Evolutionary conservation across 2,113 vertebrate genomes (phyloP).

Genomic region (Archocentrus centrarchus): DNA sequence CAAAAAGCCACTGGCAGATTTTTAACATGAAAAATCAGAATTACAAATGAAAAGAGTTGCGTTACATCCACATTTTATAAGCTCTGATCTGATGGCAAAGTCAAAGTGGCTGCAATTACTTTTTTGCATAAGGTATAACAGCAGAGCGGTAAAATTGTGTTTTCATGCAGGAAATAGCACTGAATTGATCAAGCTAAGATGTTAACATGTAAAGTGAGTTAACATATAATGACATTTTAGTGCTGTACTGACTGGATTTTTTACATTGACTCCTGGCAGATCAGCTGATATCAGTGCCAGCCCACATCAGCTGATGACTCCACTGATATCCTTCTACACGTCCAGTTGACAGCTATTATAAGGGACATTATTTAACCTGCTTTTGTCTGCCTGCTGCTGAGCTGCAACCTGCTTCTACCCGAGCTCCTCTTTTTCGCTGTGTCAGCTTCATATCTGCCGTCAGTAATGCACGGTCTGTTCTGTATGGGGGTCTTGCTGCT

Average conservation of each 20-base stretch:
- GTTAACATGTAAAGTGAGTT: background rate
- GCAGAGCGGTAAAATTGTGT: background rate
- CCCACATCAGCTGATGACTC: background rate
- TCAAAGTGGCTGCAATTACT: background rate
- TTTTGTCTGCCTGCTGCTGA: background rate
- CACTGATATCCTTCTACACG: background rate
- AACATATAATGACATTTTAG: background rate
- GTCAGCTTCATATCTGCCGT: conserved; percentile 5
- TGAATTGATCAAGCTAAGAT: background rate
- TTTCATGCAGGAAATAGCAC: background rate
- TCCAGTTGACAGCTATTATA: background rate
- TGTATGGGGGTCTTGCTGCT: background rate
- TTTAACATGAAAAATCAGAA: too few species aligned
- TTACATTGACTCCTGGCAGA: background rate
- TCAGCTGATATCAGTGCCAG: background rate
- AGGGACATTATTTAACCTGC: background rate
- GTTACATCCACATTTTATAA: background rate
- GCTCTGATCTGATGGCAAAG: background rate
- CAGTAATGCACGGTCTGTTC: background rate
- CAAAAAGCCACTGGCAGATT: background rate
- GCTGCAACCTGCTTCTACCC: background rate
- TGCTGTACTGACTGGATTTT: background rate
- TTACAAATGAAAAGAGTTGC: too few species aligned
- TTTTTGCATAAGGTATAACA: background rate
- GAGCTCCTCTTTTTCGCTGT: background rate